These are phyloP conservation scores for Pyrochroa serraticornis DNA, from an alignment of 2,888 invertebrate genomes.

Conservation along the genomic window DNA sequence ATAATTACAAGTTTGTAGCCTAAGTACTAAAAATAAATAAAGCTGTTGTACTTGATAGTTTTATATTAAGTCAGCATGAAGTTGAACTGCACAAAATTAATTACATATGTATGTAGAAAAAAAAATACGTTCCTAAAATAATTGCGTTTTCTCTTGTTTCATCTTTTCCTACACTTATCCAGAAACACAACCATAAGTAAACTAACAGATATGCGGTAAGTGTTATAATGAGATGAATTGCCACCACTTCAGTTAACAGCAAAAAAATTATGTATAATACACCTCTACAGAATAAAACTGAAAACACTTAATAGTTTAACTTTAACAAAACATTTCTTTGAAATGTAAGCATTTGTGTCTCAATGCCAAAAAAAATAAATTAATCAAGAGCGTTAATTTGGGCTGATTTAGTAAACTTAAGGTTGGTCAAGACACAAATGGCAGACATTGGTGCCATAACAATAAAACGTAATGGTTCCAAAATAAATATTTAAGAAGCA, in stretches of 20 bases:
- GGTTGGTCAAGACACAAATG: no score
- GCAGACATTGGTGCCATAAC: no score
- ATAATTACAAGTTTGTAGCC: not conserved
- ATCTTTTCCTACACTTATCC: slow-evolving; percentile 20
- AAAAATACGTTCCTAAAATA: slow-evolving; percentile 3
- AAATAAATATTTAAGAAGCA: no score
- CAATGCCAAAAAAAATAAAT: no score
- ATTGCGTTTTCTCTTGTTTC: slow-evolving; percentile 2
- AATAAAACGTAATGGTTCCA: no score
- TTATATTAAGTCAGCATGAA: slow-evolving; percentile 4
- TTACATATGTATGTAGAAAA: slow-evolving; percentile 8
- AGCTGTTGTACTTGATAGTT: slow-evolving; percentile 14
- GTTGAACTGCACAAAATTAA: slow-evolving; percentile 4
- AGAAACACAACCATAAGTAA: slow-evolving; percentile 9
- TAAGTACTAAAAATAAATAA: slow-evolving; percentile 10
- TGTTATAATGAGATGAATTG: slow-evolving; percentile 4
- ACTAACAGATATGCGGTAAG: not conserved
- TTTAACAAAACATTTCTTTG: no score
- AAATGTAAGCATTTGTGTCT: no score
- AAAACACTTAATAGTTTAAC: not conserved
- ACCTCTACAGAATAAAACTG: no score
- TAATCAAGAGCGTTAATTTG: no score
- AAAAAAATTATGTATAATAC: no score
- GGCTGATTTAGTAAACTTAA: no score
- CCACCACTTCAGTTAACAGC: slow-evolving; percentile 11